Evolutionary conservation across 2,113 vertebrate genomes (phyloP), one percentile per base, ranked within the genome.

Genomic region (Varanus komodoensis): DNA sequence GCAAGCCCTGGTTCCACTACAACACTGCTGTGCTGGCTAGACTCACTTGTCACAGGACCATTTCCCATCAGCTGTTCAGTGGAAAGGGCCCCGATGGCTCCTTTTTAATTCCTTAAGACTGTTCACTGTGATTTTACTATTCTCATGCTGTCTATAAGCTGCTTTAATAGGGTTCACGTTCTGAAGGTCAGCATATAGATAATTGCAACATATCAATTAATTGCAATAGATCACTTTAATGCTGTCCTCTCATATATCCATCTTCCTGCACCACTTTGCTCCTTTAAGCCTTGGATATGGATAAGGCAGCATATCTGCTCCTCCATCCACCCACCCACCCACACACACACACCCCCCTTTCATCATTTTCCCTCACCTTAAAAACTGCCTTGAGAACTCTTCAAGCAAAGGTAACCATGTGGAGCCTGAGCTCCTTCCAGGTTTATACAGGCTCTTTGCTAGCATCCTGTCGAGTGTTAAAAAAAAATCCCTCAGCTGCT

Each of bases 391-490:
- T 87, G 88, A 95, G 97, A 96, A 96, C 96, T 96, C 96, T 94
- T 92, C 95, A 86, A 69, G 94, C 92, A 83, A 94, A 94, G 75
- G 95, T 94, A 94, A 93, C 96, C 95, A 90, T 89, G 96, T 95
- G 96, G 91, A 94, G 96, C 96, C 94, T 92, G 93, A 95, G 94
- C 81, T 83, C 90, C 93, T 96, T 96, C 77, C 96, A 95, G 96
- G 94, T 97, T 97, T 94, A 94, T 88, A 89, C 93, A 89, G 95
- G 95, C 92, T 93, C 93, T 96, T 95, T 87, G 87, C 96, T 95
- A 92, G 95, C 96, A 97, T 97, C 97, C 96, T 97, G 97, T 96
- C 96, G 96, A 96, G 96, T 96, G 96, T 96, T 97, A 95, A 97
- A 95, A 96, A 96, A 73, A 27, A 27, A 27, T 94, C 97, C 97